Conservation (phyloP, 2,888 invertebrate species). For the Horisme vitalbata region DNA sequence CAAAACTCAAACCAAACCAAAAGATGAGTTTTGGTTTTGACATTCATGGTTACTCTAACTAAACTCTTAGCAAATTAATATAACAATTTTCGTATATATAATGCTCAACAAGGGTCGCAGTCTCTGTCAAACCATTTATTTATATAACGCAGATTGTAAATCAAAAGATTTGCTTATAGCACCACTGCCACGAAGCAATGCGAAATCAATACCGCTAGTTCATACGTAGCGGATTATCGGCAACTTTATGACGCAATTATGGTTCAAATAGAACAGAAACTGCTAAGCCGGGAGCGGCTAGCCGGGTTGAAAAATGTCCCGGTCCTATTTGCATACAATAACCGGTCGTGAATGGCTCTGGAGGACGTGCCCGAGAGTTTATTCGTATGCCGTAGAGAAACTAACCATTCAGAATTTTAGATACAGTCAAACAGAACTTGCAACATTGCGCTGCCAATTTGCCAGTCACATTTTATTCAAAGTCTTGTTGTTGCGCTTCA, state of each 20-base stretch:
- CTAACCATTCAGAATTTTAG: neutral
- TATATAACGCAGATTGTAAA: neutral
- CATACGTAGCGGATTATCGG: slow-evolving; percentile 17
- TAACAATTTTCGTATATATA: too few species aligned
- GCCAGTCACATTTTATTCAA: too few species aligned
- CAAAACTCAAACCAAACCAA: too few species aligned
- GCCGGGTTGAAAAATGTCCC: slow-evolving; percentile 59
- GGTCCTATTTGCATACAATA: slow-evolving; percentile 75
- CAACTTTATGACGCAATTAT: slow-evolving; percentile 20
- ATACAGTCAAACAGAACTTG: too few species aligned
- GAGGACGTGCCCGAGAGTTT: slow-evolving; percentile 44
- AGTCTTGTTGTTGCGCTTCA: too few species aligned
- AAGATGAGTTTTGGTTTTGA: too few species aligned
- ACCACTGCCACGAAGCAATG: slow-evolving; percentile 2
- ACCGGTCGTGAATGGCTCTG: slow-evolving; percentile 61
- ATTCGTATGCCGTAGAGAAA: neutral
- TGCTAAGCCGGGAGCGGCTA: slow-evolving; percentile 27
- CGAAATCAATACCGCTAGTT: slow-evolving; percentile 18
- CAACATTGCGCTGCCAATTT: too few species aligned
- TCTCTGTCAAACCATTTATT: too few species aligned
- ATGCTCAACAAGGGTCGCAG: too few species aligned
- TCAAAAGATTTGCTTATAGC: slow-evolving; percentile 12
- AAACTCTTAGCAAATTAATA: too few species aligned
- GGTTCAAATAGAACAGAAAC: slow-evolving; percentile 25
- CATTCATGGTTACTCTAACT: too few species aligned